phyloP scores from a whole-genome alignment of 2,113 vertebrate species.

The Salvelinus alpinus region DNA sequence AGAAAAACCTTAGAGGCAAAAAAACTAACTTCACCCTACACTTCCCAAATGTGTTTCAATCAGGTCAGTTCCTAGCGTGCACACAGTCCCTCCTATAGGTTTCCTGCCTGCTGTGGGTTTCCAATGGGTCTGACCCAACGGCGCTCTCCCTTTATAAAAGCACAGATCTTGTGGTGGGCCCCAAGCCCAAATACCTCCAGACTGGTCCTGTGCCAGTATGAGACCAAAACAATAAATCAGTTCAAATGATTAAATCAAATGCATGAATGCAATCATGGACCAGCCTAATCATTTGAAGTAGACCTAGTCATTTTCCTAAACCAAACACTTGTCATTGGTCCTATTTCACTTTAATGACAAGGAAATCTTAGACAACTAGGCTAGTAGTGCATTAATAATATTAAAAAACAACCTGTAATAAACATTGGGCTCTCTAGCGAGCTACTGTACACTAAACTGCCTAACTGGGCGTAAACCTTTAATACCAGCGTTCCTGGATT shows the following conservation, averaged over 20 bases:
- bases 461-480: no score
- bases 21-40: slow-evolving; percentile 33
- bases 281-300: no score
- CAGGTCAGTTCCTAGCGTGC: slow-evolving; percentile 25
- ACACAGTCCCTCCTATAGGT: slow-evolving; percentile 28
- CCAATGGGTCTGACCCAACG: slow-evolving; percentile 36
- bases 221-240: slow-evolving; percentile 21
- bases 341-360: no score
- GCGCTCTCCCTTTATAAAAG: slow-evolving; percentile 42
- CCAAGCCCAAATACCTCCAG: slow-evolving; percentile 5
- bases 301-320: no score
- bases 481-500: no score
- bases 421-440: no score
- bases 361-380: no score
- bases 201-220: slow-evolving; percentile 14
- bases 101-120: slow-evolving; percentile 30
- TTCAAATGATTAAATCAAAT: not conserved
- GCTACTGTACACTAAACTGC: no score
- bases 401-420: no score
- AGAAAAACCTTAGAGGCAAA: not conserved
- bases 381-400: no score
- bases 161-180: slow-evolving; percentile 7
- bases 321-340: no score
- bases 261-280: no score
- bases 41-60: slow-evolving; percentile 53